Base-by-base conservation (phyloP, 2,888 invertebrate genomes). In the Caenorhabditis afra region DNA sequence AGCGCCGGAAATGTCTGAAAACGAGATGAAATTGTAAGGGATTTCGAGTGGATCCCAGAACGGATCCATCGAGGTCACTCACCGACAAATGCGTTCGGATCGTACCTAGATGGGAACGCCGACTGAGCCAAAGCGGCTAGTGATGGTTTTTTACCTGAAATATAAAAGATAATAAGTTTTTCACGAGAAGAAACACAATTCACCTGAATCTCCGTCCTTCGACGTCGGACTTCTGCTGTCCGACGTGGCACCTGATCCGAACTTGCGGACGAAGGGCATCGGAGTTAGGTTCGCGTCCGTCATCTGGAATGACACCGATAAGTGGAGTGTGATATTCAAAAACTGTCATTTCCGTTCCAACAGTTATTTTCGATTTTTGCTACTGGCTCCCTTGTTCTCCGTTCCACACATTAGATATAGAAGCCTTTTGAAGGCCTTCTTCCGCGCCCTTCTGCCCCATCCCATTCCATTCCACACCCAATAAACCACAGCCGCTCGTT, bases 231-330 rank as follows among this genome's bases (percentile, higher is more conserved):
- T 64, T 12, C 45, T 49, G 16, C 50, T 52, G 29, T 61, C 57
- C 16, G 57, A 41, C 45, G 59, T 18, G 4, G 52, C 59, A 11
- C 67, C 41, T 1, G 67, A 71, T 45, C 85, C 85, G 53, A 83
- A 83, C 50, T 67, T 64, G 45, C 85, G 71, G 20, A 74, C 66
- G 47, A 85, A 85, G 0, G 85, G 84, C 85, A 85, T 79, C 66
- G 85, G 85, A 58, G 82, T 82, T 16, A 66, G 16, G 50, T 85
- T 85, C 4, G 83, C 53, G 58, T 83, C 80, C 73, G 84, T 81
- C 85, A 85, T 85, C 55, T 68, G 47, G 10, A 68, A 62, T 16
- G 14, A 12, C 1, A 41, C 20, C 37, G 29, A 23, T 23, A 16
- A n/a, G 10, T 35, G 23, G 23, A 23, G 16, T n/a, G 29, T 29